Conservation (phyloP, 2,888 invertebrate species). For the Stegana nigrithorax region DNA sequence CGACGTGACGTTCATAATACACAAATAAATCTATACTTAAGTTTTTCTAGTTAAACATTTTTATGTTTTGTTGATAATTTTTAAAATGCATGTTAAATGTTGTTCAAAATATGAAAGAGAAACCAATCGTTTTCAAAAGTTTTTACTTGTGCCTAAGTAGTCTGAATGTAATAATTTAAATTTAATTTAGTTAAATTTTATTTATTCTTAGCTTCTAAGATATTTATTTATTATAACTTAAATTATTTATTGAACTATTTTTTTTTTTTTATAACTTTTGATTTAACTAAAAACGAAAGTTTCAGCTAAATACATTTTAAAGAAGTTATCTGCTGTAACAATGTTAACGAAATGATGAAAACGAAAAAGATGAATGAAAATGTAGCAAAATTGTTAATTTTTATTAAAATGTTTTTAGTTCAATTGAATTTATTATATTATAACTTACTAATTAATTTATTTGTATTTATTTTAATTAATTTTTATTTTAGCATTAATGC, state of each 20-base stretch:
- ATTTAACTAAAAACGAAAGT: background rate
- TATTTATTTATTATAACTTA: background rate
- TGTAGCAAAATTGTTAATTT: constrained; percentile 56
- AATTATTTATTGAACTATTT: background rate
- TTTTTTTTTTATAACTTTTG: background rate
- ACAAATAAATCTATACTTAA: background rate
- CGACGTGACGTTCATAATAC: background rate
- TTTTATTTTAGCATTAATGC: background rate
- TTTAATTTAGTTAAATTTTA: background rate
- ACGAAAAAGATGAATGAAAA: background rate
- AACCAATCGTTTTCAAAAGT: constrained; percentile 16
- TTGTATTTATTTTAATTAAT: background rate
- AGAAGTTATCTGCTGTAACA: constrained; percentile 13
- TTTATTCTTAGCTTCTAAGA: background rate
- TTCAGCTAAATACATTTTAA: background rate
- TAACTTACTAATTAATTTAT: constrained; percentile 27
- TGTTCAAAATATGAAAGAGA: background rate
- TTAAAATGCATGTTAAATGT: background rate
- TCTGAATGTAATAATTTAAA: constrained; percentile 40
- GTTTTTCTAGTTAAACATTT: background rate
- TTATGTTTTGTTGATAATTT: constrained; percentile 5
- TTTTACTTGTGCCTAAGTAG: constrained; percentile 51
- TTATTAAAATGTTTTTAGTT: constrained; percentile 62
- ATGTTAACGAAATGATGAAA: too few relatives aligned
- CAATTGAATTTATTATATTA: constrained; percentile 57